phyloP scores from a whole-genome alignment of 2,888 invertebrate genomes.

The Diarsia rubi region DNA sequence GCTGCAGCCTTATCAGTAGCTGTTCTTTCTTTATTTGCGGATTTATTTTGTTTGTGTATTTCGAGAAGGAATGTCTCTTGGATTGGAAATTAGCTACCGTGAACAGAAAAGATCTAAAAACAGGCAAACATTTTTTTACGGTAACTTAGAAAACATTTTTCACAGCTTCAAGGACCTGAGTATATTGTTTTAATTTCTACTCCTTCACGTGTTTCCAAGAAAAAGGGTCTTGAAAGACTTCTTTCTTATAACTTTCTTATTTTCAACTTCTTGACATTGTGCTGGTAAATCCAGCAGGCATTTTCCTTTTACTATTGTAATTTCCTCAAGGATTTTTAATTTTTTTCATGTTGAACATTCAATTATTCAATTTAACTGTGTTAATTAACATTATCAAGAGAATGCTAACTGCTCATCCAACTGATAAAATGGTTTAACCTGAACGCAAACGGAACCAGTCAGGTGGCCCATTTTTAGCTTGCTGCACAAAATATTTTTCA shows the following conservation, averaged over 20 bases:
- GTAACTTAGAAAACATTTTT: too few relatives aligned
- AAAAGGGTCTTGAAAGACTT: too few relatives aligned
- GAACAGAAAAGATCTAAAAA: not conserved
- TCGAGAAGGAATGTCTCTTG: not conserved
- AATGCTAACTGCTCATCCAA: slow-evolving; percentile 13
- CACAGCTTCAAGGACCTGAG: too few relatives aligned
- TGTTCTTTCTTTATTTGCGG: slow-evolving; percentile 21
- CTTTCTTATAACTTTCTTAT: too few relatives aligned
- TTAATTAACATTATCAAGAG: slow-evolving; percentile 3
- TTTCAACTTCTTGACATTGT: not conserved
- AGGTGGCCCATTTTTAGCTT: slow-evolving; percentile 1
- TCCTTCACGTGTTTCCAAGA: too few relatives aligned
- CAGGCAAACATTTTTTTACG: not conserved
- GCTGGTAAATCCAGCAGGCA: not conserved
- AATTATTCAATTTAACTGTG: too few relatives aligned
- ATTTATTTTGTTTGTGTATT: slow-evolving; percentile 6
- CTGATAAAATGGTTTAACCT: slow-evolving; percentile 10
- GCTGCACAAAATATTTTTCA: slow-evolving; percentile 10
- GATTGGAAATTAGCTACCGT: not conserved
- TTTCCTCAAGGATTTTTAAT: not conserved
- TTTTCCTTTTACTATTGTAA: not conserved
- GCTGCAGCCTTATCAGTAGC: slow-evolving; percentile 43
- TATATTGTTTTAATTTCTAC: too few relatives aligned
- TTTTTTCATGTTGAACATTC: not conserved
- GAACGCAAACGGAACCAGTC: not conserved